Conservation (phyloP, 1,140 invertebrate species). For the Papilio polytes region DNA sequence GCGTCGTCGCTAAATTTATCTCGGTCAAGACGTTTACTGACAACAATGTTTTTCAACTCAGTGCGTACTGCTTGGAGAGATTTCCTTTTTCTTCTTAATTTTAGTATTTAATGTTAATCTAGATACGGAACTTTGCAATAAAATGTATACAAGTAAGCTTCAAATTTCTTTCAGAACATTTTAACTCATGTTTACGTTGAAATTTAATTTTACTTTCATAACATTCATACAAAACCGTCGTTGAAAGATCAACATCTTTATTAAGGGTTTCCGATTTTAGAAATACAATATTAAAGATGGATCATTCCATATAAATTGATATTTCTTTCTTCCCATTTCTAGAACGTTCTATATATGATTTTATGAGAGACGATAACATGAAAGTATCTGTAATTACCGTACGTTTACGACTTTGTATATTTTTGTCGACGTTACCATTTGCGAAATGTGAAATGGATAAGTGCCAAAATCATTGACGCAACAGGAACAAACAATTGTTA, state of each 20-base stretch:
- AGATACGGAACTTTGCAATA: too few relatives aligned
- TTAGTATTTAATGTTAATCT: neutral
- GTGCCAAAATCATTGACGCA: constrained; percentile 62
- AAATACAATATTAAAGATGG: too few relatives aligned
- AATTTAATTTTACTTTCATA: too few relatives aligned
- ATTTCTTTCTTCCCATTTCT: neutral
- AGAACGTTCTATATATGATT: neutral
- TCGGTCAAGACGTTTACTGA: constrained; percentile 6
- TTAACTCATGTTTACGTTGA: too few relatives aligned
- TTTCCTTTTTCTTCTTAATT: constrained; percentile 1
- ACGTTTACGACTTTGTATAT: neutral
- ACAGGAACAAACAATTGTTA: constrained; percentile 42
- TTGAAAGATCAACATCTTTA: too few relatives aligned
- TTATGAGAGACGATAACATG: neutral
- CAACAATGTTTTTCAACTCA: neutral
- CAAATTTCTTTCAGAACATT: too few relatives aligned
- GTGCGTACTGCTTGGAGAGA: constrained; percentile 8
- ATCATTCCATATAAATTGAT: neutral
- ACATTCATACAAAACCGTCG: too few relatives aligned
- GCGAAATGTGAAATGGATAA: constrained; percentile 50
- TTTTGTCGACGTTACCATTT: constrained; percentile 23
- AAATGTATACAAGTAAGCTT: too few relatives aligned
- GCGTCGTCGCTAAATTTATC: constrained; percentile 19
- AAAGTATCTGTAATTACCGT: constrained; percentile 17
- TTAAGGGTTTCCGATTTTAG: too few relatives aligned